Base-by-base conservation (phyloP, 2,888 invertebrate genomes). In the Epinotia ramella region DNA sequence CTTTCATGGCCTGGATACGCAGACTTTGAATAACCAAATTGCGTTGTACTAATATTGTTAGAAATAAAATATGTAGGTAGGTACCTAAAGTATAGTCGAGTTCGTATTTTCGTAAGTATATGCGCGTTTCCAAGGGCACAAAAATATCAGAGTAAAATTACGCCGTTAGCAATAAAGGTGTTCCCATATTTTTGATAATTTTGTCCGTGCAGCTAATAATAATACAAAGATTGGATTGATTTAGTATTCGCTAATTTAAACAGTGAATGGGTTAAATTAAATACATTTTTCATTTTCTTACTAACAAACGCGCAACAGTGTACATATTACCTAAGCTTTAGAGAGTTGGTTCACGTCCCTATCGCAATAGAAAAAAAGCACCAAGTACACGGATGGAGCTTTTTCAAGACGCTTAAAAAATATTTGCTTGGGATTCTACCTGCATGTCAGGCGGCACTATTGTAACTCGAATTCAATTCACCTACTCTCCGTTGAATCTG, bases 401-500 rank as follows among this genome's bases (percentile, higher is more conserved):
- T 63, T 64, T 20, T 62, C n/a, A 5, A 40, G 33, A n/a, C 49
- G 20, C 11, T 60, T 33, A 16, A 12, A 62, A 60, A 49, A 62
- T 56, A 40, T 72, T 56, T 46, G 44, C 60, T 49, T 18, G 13
- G 73, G 56, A 62, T 64, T 63, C 16, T 73, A 63, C 73, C 73
- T 73, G 68, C 62, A 57, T 56, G 16, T n/a, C 49, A 40, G 11
- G 67, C 20, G 73, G 6, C 16, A 68, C 73, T 63, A 18, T 46
- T 53, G 68, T n/a, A 73, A 68, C 62, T 66, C 71, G 71, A 72
- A 40, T 57, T 44, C 13, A 12, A 2, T 13, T 67, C 67, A 3
- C 16, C 53, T 53, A 53, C 53, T 2, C 13, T 7, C n/a, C 53
- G n/a, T 53, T 16, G 7, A 49, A 49, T 49, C 7, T 6, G 5